phyloP scores from a whole-genome alignment of 2,888 invertebrate genomes.

The Scaptomyza caliginosa region DNA sequence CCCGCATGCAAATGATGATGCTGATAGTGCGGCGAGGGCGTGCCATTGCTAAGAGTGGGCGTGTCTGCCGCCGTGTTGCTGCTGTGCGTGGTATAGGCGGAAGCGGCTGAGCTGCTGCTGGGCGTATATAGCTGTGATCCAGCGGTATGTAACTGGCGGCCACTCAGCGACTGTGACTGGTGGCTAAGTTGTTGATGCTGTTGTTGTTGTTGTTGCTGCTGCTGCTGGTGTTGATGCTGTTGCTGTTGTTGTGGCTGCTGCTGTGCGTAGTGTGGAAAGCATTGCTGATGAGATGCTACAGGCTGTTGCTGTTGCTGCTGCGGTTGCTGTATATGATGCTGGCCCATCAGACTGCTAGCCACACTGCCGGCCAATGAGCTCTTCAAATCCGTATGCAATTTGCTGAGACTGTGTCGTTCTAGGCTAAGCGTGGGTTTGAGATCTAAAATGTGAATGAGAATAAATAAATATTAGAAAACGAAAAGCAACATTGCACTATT shows the following conservation, averaged over 20 bases:
- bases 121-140: slow-evolving; percentile 76
- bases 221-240: slow-evolving; percentile 55
- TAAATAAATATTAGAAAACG: neutral
- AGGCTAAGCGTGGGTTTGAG: slow-evolving; percentile 82
- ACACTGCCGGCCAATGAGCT: slow-evolving; percentile 49
- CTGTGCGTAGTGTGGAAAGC: slow-evolving; percentile 59
- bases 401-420: slow-evolving; percentile 77
- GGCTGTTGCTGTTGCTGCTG: slow-evolving; percentile 60
- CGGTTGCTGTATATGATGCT: slow-evolving; percentile 62
- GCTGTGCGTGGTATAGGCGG: slow-evolving; percentile 70
- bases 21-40: slow-evolving; percentile 82
- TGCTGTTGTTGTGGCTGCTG: slow-evolving; percentile 47
- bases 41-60: slow-evolving; percentile 68
- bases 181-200: slow-evolving; percentile 40
- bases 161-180: slow-evolving; percentile 61
- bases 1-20: slow-evolving; percentile 74
- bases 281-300: slow-evolving; percentile 62
- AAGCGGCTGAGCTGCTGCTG: slow-evolving; percentile 64
- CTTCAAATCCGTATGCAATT: slow-evolving; percentile 78
- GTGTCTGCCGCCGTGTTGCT: slow-evolving; percentile 66
- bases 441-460: slow-evolving; percentile 60
- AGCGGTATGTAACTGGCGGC: slow-evolving; percentile 56
- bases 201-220: slow-evolving; percentile 57
- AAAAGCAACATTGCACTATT: too few relatives aligned
- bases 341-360: slow-evolving; percentile 57